phyloP scores from a whole-genome alignment of 2,888 invertebrate genomes.

The Acanthosepion esculentum region DNA sequence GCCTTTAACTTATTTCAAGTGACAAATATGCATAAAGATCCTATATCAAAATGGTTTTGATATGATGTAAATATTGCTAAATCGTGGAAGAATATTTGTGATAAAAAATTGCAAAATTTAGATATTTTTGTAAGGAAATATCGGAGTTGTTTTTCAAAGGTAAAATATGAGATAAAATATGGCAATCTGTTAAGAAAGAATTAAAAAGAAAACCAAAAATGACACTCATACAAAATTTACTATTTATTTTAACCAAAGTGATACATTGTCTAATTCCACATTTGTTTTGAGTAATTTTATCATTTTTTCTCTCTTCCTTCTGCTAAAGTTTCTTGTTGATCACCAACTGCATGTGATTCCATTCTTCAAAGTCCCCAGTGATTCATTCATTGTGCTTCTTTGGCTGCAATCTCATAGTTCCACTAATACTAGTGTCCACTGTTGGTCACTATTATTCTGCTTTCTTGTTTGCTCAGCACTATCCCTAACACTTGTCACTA shows the following conservation, averaged over 20 bases:
- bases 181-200: no score
- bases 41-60: not conserved
- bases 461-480: not conserved
- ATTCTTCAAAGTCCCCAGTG: not conserved
- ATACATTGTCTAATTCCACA: no score
- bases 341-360: not conserved
- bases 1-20: not conserved
- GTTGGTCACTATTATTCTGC: constrained; percentile 3
- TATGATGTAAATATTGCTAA: not conserved
- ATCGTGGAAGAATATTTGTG: not conserved
- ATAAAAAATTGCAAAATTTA: not conserved
- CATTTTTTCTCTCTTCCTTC: no score
- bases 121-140: not conserved
- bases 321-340: no score
- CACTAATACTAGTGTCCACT: not conserved
- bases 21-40: not conserved
- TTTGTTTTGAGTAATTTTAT: no score
- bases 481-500: constrained; percentile 18
- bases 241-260: no score
- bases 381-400: not conserved
- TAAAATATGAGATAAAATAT: no score
- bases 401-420: not conserved
- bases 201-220: no score
- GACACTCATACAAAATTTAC: no score
- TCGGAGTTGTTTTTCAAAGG: no score